Base-by-base conservation (phyloP, 2,888 invertebrate genomes). In the Magallana nippona region DNA sequence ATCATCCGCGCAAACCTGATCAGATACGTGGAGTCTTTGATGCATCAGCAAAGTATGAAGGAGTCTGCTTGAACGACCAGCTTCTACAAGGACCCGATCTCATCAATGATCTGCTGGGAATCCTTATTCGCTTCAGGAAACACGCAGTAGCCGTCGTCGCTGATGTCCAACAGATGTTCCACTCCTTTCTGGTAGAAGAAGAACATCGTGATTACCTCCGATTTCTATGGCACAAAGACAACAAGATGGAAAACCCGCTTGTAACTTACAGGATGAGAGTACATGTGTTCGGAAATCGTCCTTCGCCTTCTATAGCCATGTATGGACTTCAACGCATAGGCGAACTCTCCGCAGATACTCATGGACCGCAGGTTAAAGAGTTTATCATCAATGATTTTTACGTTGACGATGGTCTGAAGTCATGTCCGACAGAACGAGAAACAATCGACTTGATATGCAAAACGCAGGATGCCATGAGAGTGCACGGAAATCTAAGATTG, bases 121-220 rank as follows among this genome's bases (percentile, higher is more conserved):
- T 86, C 10, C 82, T 86, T 10, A 58, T 84, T 56, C 84, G 84
- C 27, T 88, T 88, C 71, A 55, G 86, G 58, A 85, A 79, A 63
- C 55, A 86, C 13, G 55, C 17, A 15, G 79, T 87, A 32, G 88
- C 83, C 19, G 78, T 88, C 2, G 77, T 84, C n/a, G 83, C 79
- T 2, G 88, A 88, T 71, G 82, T 88, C 22, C 82, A 87, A 78
- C 85, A 82, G 15, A 88, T 88, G 88, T 88, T 88, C 80, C 81
- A 86, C 71, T 85, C 80, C 17, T 86, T 88, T 71, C 27, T 71
- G 27, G 85, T 88, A 15, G n/a, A 78, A 55, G 84, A 82, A 71
- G 82, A 84, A 19, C 84, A 86, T 62, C 55, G 84, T 57, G 78
- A 87, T 78, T 86, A 79, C 82, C 60, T 87, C 1, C 63, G 83